Base-by-base conservation (phyloP, 2,113 vertebrate species). In the Callopanchax toddi region DNA sequence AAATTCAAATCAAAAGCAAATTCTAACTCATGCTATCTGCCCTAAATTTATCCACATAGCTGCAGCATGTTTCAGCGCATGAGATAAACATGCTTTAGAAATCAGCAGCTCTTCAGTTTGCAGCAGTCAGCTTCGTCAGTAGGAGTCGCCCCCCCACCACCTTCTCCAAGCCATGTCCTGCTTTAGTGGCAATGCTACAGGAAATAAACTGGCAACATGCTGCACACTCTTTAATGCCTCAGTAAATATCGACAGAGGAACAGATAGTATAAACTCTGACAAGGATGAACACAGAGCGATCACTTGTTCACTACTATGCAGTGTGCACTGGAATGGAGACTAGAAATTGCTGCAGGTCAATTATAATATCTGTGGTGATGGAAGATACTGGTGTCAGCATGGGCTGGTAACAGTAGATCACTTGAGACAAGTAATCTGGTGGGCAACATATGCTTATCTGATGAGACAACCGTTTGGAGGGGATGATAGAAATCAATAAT, bases 261-360 rank as follows among this genome's bases (percentile, higher is more conserved):
- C 80, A 81, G 82, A 76, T 81, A 82, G 84, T 84, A 86, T 85
- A 86, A 87, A 87, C 82, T 76, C 79, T 76, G 86, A 79, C 84
- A 68, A 67, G 49, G 21, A 44, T n/a, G 67, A 77, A 83, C 10
- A 21, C 74, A 68, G 49, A 71, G 74, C 67, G 63, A 85, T 81
- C 70, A 64, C 78, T 78, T 72, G 67, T 73, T 79, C 56, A 46
- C 62, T 77, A 73, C 78, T 51, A 29, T 51, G 18, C 13, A 22
- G 53, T 58, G 62, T 49, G 62, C 34, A 45, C 68, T 76, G 71
- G 71, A 78, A 83, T 59, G 59, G 83, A 81, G 74, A 54, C 56
- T 42, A 56, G 66, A 67, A 86, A 83, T 81, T 81, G 82, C 72
- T 73, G 67, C 55, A 64, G 86, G 84, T 86, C 86, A 83, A 78